phyloP scores from a whole-genome alignment of 2,888 invertebrate species.

The Ochropacha duplaris region DNA sequence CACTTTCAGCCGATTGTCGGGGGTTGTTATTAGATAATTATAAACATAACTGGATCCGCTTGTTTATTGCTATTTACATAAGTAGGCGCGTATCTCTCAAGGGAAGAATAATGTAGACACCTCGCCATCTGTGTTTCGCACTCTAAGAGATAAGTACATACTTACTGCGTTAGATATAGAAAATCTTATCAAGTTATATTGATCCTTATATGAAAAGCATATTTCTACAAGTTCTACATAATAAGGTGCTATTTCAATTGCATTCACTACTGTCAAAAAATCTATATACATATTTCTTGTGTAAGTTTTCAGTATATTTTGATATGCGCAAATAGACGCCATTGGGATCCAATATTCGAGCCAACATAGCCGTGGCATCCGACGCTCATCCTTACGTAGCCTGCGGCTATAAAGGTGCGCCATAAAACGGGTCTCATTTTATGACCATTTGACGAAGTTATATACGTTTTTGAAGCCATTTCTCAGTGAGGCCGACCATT shows the following conservation, averaged over 20 bases:
- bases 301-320: neutral
- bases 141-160: neutral
- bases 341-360: conserved; percentile 42
- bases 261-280: neutral
- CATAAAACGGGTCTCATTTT: conserved; percentile 79
- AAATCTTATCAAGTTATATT: neutral
- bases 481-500: conserved; percentile 67
- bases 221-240: neutral
- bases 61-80: conserved; percentile 1
- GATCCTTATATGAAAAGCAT: neutral
- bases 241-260: neutral
- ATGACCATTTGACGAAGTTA: conserved; percentile 80
- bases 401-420: conserved; percentile 75
- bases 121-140: neutral
- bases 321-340: conserved; percentile 20
- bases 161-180: neutral
- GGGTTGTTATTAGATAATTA: conserved; percentile 11
- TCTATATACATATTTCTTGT: neutral
- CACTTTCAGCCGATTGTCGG: conserved; percentile 26
- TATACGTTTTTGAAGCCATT: conserved; percentile 77
- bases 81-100: neutral
- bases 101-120: neutral
- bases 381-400: conserved; percentile 68
- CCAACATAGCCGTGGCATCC: conserved; percentile 53
- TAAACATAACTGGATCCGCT: neutral